Conservation (phyloP, 2,113 vertebrate species). For the Morone saxatilis region DNA sequence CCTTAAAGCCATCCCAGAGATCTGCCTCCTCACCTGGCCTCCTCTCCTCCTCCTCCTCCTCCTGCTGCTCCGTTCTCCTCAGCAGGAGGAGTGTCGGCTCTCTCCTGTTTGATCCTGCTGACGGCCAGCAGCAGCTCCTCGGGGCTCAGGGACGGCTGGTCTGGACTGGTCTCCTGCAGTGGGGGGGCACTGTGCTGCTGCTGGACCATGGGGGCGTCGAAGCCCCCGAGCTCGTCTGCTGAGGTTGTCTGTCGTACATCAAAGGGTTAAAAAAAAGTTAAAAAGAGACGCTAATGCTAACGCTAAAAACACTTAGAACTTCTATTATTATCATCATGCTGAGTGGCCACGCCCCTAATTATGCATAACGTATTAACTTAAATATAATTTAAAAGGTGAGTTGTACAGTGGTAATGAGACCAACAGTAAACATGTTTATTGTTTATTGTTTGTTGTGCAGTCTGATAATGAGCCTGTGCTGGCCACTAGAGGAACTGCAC, state of each 20-base stretch:
- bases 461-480: too few relatives aligned
- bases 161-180: slow-evolving; percentile 84
- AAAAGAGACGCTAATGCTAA: background rate
- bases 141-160: slow-evolving; percentile 74
- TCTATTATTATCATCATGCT: too few relatives aligned
- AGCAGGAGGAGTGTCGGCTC: slow-evolving; percentile 86
- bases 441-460: too few relatives aligned
- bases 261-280: background rate
- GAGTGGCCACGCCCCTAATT: too few relatives aligned
- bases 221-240: slow-evolving; percentile 90
- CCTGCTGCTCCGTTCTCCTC: slow-evolving; percentile 71
- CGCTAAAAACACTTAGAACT: too few relatives aligned
- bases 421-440: too few relatives aligned
- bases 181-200: slow-evolving; percentile 84
- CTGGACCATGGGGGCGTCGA: slow-evolving; percentile 84
- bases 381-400: too few relatives aligned
- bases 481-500: too few relatives aligned
- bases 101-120: slow-evolving; percentile 94
- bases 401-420: too few relatives aligned
- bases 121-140: slow-evolving; percentile 86
- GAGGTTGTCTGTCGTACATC: slow-evolving; percentile 85
- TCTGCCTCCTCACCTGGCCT: slow-evolving; percentile 59
- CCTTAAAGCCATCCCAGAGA: background rate
- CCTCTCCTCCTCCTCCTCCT: slow-evolving; percentile 76
- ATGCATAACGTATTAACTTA: too few relatives aligned